Percentiles rank a stretch among this genome's conserved stretches.
Conservation (phyloP, 2,113 vertebrate species). For the Turdus rufiventris region DNA sequence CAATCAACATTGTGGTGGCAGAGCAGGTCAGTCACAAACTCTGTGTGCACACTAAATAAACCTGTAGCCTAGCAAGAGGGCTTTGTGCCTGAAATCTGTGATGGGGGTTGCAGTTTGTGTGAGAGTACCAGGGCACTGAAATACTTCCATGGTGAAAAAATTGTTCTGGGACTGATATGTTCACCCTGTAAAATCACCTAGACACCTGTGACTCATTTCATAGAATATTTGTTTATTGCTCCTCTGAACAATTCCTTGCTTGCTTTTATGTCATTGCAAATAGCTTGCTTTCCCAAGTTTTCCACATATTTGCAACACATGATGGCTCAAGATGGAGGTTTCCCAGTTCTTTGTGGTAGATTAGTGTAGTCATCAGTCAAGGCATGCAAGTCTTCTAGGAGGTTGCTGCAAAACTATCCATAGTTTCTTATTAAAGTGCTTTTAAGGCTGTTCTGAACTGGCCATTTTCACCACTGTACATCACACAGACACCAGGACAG, state of each 20-base stretch:
- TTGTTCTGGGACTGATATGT: not conserved
- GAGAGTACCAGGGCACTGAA: not conserved
- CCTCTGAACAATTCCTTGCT: not conserved
- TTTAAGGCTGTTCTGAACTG: not conserved
- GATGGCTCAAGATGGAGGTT: not conserved
- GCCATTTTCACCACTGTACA: not conserved
- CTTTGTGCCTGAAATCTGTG: not conserved
- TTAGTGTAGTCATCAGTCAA: not conserved
- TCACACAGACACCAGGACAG: not conserved
- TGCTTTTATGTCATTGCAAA: not conserved
- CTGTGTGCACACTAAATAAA: not conserved
- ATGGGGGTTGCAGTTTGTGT: not conserved
- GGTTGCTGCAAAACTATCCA: not conserved
- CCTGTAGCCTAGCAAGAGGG: not conserved
- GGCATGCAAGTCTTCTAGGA: not conserved
- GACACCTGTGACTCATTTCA: fast-evolving
- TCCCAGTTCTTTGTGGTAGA: not conserved
- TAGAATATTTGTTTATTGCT: not conserved
- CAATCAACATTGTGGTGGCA: not conserved
- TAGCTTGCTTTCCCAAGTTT: not conserved
- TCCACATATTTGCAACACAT: not conserved
- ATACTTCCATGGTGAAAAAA: not conserved
- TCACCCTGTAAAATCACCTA: not conserved
- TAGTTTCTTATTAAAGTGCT: not conserved
- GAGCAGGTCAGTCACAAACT: not conserved